Conservation (phyloP, 2,113 vertebrate species). For the Notothenia coriiceps region DNA sequence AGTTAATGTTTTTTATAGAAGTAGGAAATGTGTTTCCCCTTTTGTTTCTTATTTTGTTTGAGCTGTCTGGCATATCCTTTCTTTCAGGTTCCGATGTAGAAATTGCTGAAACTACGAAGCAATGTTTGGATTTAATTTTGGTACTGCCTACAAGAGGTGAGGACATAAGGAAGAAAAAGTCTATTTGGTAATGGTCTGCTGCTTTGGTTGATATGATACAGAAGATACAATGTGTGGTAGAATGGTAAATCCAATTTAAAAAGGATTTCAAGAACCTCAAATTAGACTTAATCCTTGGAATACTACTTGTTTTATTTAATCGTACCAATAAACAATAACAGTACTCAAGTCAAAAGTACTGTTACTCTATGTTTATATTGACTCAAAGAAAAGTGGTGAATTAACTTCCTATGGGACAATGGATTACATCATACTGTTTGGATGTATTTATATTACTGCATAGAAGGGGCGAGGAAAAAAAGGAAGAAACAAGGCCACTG, state of each 20-base stretch:
- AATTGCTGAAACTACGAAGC: slow-evolving; percentile 22
- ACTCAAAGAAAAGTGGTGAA: too few relatives aligned
- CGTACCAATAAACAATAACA: not conserved
- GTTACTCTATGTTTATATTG: too few relatives aligned
- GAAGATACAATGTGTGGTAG: not conserved
- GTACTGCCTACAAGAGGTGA: not conserved
- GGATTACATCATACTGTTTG: not conserved
- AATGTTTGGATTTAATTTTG: slow-evolving; percentile 11
- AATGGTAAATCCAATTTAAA: not conserved
- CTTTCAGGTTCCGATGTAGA: slow-evolving; percentile 7
- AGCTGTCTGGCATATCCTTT: slow-evolving; percentile 8
- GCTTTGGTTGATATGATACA: not conserved
- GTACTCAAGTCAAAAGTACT: too few relatives aligned
- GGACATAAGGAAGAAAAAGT: not conserved
- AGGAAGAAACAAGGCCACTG: not conserved
- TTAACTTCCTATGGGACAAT: too few relatives aligned
- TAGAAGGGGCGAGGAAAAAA: not conserved
- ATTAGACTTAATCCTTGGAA: not conserved
- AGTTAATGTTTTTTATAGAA: slow-evolving; percentile 17
- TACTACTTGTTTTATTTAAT: not conserved
- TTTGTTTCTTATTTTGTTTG: slow-evolving; percentile 1
- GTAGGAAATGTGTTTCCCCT: slow-evolving; percentile 15
- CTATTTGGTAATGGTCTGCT: not conserved
- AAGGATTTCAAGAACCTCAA: not conserved
- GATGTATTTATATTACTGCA: not conserved